Conservation (phyloP, 2,113 vertebrate species). For the Ictalurus punctatus region DNA sequence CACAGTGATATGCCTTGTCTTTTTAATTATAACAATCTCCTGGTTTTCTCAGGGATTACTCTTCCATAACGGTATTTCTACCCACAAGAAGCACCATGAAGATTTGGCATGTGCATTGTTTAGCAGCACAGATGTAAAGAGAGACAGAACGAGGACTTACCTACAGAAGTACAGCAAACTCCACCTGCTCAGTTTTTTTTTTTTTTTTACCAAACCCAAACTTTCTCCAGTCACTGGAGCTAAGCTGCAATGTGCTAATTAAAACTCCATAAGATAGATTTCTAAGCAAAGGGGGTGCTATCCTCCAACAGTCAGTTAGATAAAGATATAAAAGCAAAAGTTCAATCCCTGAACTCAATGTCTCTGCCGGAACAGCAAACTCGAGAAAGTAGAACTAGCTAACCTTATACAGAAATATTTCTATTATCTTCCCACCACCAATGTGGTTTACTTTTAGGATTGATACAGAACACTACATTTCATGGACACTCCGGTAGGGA, state of each 20-base stretch:
- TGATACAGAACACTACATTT: neutral
- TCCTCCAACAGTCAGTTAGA: constrained; percentile 1
- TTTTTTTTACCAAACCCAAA: constrained; percentile 24
- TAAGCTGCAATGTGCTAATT: constrained; percentile 45
- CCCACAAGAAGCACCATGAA: neutral
- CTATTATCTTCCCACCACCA: neutral
- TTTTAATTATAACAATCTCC: constrained; percentile 70
- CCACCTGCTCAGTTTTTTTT: constrained; percentile 27
- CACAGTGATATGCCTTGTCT: constrained; percentile 53
- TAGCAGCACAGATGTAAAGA: constrained; percentile 38
- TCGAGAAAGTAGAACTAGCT: neutral
- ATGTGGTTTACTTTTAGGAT: neutral
- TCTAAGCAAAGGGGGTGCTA: neutral
- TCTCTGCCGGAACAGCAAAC: neutral
- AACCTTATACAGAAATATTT: neutral
- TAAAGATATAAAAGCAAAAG: constrained; percentile 1
- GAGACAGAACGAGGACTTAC: neutral
- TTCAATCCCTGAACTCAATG: neutral
- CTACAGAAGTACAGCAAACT: constrained; percentile 32
- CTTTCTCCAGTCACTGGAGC: constrained; percentile 33
- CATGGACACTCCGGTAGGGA: neutral
- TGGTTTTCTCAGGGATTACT: constrained; percentile 54
- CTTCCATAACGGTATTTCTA: neutral
- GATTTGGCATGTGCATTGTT: constrained; percentile 31
- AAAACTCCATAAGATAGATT: constrained; percentile 31